Percentiles rank a stretch among this genome's conserved stretches.
phyloP scores from a whole-genome alignment of 2,797 vertebrate species.

The Epinephelus coioides region DNA sequence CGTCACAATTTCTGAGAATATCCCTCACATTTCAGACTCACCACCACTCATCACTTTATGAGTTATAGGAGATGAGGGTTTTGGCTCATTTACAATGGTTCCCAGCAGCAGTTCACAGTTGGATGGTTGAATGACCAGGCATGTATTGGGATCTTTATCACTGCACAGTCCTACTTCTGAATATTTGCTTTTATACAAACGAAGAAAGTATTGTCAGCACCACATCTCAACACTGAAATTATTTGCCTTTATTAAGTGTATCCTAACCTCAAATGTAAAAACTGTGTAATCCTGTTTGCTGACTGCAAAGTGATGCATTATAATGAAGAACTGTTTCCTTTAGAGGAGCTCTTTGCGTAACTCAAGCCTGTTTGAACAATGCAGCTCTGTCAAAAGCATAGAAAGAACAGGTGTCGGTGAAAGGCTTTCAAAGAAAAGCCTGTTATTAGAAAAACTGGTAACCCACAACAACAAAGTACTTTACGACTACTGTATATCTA shows the following conservation, averaged over 20 bases:
- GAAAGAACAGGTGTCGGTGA: constrained; percentile 25
- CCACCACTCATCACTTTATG: background rate
- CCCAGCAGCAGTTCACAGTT: background rate
- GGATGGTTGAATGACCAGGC: background rate
- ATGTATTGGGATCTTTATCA: constrained; percentile 16
- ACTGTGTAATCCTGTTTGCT: constrained; percentile 13
- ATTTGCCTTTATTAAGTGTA: constrained; percentile 3
- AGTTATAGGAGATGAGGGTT: background rate
- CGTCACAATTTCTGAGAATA: background rate
- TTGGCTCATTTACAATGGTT: background rate
- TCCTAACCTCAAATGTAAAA: background rate
- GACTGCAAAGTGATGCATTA: constrained; percentile 14
- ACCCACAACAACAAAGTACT: constrained; percentile 40
- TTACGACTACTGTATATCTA: constrained; percentile 37
- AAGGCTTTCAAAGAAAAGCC: constrained; percentile 36
- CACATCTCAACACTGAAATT: background rate
- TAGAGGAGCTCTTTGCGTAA: background rate
- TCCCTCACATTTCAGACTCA: too few species aligned
- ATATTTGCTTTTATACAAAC: constrained; percentile 2
- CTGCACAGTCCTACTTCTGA: background rate
- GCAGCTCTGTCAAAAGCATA: constrained; percentile 13
- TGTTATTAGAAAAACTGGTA: constrained; percentile 37
- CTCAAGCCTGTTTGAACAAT: constrained; percentile 38
- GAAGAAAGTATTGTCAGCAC: background rate
- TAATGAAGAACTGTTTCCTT: constrained; percentile 11